Evolutionary conservation across 2,797 vertebrate species (phyloP).

Genomic region (Propithecus deckenii): DNA sequence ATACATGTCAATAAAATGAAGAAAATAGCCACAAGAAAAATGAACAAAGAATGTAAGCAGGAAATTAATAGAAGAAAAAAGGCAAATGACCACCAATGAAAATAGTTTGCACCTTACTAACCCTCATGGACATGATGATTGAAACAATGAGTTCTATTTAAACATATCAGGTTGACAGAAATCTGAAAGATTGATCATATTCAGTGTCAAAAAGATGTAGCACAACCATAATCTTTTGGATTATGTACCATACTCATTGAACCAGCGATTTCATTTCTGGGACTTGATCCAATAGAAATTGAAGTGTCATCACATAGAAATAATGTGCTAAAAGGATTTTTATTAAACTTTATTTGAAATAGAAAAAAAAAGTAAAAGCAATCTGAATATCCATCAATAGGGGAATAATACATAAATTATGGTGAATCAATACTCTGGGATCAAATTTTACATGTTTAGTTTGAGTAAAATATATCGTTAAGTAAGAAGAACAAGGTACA

Average conservation of each 20-base stretch:
- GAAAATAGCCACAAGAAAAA: not conserved
- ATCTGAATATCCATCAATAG: not conserved
- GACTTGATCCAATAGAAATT: not conserved
- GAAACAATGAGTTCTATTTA: not conserved
- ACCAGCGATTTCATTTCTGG: not conserved
- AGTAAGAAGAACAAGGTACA: not conserved
- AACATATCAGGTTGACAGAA: not conserved
- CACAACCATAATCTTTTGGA: not conserved
- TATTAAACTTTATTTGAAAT: not conserved
- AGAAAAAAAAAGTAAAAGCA: not conserved
- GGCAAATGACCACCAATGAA: not conserved
- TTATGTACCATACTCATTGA: not conserved
- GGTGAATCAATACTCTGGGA: not conserved
- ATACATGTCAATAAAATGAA: not conserved
- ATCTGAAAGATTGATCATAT: not conserved
- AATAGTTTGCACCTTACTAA: not conserved
- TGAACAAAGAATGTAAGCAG: not conserved
- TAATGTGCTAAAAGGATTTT: not conserved
- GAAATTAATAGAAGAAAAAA: slow-evolving; percentile 12
- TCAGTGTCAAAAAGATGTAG: not conserved
- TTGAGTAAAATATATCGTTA: not conserved
- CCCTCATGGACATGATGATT: not conserved
- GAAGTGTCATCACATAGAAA: not conserved
- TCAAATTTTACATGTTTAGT: not conserved
- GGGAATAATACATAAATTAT: not conserved